These are phyloP conservation scores for Takifugu flavidus DNA, from an alignment of 2,113 vertebrate species.

Conservation along the genomic window DNA sequence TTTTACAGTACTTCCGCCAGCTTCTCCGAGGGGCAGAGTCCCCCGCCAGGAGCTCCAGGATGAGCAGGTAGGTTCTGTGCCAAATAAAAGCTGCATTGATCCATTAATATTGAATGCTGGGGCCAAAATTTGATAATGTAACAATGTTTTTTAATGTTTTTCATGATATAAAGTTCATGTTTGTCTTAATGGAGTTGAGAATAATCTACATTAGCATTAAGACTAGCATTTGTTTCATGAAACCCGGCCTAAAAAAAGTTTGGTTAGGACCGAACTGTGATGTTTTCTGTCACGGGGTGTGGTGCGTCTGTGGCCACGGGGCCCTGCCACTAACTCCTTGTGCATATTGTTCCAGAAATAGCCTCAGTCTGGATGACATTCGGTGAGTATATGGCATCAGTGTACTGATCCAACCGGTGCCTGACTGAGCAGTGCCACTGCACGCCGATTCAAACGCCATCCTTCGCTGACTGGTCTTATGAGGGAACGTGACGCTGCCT, in stretches of 20 bases:
- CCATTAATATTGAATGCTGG: not conserved
- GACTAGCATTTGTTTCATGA: not conserved
- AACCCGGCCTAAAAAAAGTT: not conserved
- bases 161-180: no score
- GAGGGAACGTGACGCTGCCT: slow-evolving; percentile 42
- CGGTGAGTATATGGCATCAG: slow-evolving; percentile 85
- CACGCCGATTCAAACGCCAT: slow-evolving; percentile 51
- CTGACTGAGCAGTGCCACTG: slow-evolving; percentile 64
- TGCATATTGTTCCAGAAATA: slow-evolving; percentile 97
- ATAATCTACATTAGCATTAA: not conserved
- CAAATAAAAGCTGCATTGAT: not conserved
- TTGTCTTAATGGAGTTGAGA: not conserved
- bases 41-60: slow-evolving; percentile 89
- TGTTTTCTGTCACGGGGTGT: slow-evolving; percentile 49
- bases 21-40: slow-evolving; percentile 93
- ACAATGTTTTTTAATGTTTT: not conserved
- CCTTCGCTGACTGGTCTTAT: slow-evolving; percentile 43
- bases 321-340: slow-evolving; percentile 77
- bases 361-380: slow-evolving; percentile 98
- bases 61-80: slow-evolving; percentile 81
- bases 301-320: slow-evolving; percentile 58
- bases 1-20: slow-evolving; percentile 90
- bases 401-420: slow-evolving; percentile 70
- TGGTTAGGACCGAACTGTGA: not conserved
- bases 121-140: not conserved